These are phyloP conservation scores for Argynnis bischoffii DNA, from an alignment of 2,888 invertebrate genomes.

Conservation along the genomic window DNA sequence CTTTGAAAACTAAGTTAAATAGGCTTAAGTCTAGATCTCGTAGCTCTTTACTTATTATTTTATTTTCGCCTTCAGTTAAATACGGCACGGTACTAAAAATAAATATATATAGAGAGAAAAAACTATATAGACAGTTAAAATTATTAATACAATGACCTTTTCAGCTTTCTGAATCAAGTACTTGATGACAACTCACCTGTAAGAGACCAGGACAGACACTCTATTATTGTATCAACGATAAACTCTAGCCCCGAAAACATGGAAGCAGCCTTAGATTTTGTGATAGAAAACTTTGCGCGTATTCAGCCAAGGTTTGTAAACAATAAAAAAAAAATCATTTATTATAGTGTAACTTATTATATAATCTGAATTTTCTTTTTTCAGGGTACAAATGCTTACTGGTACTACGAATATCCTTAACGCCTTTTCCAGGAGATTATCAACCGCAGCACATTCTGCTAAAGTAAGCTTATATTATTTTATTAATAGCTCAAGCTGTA, in stretches of 20 bases:
- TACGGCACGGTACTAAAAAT: too few species aligned
- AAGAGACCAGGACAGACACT: slow-evolving; percentile 70
- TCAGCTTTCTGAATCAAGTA: slow-evolving; percentile 68
- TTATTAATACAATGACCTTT: slow-evolving; percentile 17
- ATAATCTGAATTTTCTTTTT: background rate
- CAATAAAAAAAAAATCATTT: background rate
- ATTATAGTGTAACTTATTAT: slow-evolving; percentile 14
- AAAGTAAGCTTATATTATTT: slow-evolving; percentile 51
- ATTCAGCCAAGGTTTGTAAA: slow-evolving; percentile 63
- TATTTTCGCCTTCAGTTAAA: too few species aligned
- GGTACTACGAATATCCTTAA: slow-evolving; percentile 75
- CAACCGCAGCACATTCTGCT: slow-evolving; percentile 53
- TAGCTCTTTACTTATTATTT: too few species aligned
- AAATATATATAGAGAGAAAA: background rate
- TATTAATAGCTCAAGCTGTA: too few species aligned
- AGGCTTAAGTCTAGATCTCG: too few species aligned
- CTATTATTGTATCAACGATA: slow-evolving; percentile 64
- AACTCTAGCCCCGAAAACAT: slow-evolving; percentile 70
- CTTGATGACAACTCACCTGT: slow-evolving; percentile 58
- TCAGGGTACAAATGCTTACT: slow-evolving; percentile 71
- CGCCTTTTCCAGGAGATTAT: slow-evolving; percentile 65
- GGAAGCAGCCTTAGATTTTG: slow-evolving; percentile 70
- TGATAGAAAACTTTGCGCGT: slow-evolving; percentile 63
- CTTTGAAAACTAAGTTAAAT: background rate
- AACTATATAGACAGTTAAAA: background rate